These are phyloP conservation scores for Rosalia funebris DNA, from an alignment of 2,888 invertebrate species.

Conservation along the genomic window DNA sequence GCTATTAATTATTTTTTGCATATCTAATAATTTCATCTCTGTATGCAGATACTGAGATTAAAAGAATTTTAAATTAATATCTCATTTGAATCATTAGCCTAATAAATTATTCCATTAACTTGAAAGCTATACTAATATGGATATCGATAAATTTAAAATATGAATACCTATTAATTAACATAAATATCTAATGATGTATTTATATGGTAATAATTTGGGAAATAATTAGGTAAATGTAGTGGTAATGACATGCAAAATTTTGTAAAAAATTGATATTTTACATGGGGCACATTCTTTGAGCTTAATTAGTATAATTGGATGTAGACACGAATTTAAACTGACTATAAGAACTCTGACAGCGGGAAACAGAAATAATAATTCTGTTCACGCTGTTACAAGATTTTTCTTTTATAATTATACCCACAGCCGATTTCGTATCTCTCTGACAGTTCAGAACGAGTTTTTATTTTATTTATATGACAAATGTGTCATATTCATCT, in stretches of 20 bases:
- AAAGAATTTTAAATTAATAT: too few relatives aligned
- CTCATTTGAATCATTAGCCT: background rate
- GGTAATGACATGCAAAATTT: slow-evolving; percentile 9
- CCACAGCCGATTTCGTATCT: too few relatives aligned
- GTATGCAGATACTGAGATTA: too few relatives aligned
- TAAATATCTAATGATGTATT: slow-evolving; percentile 32
- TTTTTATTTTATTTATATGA: too few relatives aligned
- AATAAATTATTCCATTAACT: background rate
- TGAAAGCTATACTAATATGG: background rate
- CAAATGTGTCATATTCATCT: too few relatives aligned
- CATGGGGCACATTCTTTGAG: background rate
- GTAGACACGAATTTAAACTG: background rate
- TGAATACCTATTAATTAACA: slow-evolving; percentile 31
- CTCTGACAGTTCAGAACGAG: too few relatives aligned
- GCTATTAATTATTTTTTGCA: too few relatives aligned
- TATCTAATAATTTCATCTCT: too few relatives aligned
- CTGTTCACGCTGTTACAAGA: background rate
- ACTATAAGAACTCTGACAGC: background rate
- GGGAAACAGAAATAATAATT: background rate
- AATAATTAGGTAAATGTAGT: slow-evolving; percentile 19
- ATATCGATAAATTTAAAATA: slow-evolving; percentile 29
- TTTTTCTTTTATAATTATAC: background rate
- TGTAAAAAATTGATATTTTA: slow-evolving; percentile 17
- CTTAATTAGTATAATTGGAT: background rate
- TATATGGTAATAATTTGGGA: slow-evolving; percentile 29